Conservation (phyloP, 2,113 vertebrate genomes). For the Echinops telfairi region DNA sequence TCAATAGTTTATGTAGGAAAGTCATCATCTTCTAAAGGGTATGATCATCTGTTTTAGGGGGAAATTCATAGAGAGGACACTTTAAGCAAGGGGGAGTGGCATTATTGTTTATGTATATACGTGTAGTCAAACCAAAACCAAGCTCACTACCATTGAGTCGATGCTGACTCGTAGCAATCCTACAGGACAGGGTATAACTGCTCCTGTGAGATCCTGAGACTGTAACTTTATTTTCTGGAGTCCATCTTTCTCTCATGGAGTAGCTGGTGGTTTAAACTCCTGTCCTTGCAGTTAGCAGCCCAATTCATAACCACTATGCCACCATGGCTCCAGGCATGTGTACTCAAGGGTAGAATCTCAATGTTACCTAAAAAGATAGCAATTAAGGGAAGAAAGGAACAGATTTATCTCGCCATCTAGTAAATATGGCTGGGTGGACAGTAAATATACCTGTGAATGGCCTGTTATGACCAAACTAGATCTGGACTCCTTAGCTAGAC, state of each 20-base stretch:
- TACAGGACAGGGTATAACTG: no score
- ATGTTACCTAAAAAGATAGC: slow-evolving; percentile 6
- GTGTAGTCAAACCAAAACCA: neutral
- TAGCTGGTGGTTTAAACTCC: no score
- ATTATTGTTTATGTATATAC: neutral
- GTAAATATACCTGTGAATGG: neutral
- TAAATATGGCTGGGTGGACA: neutral
- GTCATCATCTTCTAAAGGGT: slow-evolving; percentile 13
- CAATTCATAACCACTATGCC: no score
- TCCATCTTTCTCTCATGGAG: no score
- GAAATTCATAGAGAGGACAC: neutral
- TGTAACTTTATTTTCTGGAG: no score
- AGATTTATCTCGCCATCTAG: slow-evolving; percentile 36
- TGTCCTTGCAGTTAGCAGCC: no score
- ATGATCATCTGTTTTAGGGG: neutral
- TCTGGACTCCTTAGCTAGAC: neutral
- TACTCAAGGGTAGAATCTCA: neutral
- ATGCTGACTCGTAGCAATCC: no score
- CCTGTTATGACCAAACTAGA: neutral
- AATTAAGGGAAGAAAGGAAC: neutral
- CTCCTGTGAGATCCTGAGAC: no score
- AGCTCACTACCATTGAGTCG: no score
- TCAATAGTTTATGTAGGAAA: no score
- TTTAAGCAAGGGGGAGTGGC: neutral
- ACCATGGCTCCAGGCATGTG: neutral